These are phyloP conservation scores for Setophaga kirtlandii DNA, from an alignment of 2,113 vertebrate species.

Conservation along the genomic window DNA sequence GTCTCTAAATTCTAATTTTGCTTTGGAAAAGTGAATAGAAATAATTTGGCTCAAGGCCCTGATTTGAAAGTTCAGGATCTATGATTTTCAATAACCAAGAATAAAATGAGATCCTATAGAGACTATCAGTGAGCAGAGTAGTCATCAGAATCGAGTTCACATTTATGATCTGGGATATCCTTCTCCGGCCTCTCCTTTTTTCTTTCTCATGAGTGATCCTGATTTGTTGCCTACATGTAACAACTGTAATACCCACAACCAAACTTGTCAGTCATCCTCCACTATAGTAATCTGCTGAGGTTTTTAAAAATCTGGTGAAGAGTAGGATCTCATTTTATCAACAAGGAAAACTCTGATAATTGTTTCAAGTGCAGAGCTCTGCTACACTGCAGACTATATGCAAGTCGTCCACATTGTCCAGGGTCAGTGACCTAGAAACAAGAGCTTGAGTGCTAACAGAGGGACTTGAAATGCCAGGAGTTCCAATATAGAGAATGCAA, in stretches of 20 bases:
- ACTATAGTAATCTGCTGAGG: slow-evolving; percentile 24
- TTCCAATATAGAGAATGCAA: slow-evolving; percentile 57
- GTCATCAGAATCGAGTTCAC: background rate
- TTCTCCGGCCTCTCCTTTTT: background rate
- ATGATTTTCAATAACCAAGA: background rate
- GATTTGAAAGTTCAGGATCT: background rate
- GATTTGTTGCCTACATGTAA: background rate
- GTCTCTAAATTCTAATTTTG: background rate
- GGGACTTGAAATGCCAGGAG: slow-evolving; percentile 54
- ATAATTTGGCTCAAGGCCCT: background rate
- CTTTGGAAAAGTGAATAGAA: background rate
- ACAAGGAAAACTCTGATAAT: slow-evolving; percentile 51
- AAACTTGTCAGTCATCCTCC: slow-evolving; percentile 63
- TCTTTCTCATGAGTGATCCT: background rate
- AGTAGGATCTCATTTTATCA: slow-evolving; percentile 41
- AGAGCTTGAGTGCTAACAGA: slow-evolving; percentile 18
- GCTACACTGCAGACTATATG: slow-evolving; percentile 23
- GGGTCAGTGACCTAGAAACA: slow-evolving; percentile 61
- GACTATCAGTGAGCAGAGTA: background rate
- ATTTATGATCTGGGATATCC: background rate
- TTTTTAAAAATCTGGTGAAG: slow-evolving; percentile 15
- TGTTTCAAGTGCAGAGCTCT: slow-evolving; percentile 58
- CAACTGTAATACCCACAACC: slow-evolving; percentile 52
- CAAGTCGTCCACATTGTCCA: slow-evolving; percentile 51
- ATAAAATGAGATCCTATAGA: background rate